phyloP scores from a whole-genome alignment of 2,888 invertebrate species.

The Biston betularia region DNA sequence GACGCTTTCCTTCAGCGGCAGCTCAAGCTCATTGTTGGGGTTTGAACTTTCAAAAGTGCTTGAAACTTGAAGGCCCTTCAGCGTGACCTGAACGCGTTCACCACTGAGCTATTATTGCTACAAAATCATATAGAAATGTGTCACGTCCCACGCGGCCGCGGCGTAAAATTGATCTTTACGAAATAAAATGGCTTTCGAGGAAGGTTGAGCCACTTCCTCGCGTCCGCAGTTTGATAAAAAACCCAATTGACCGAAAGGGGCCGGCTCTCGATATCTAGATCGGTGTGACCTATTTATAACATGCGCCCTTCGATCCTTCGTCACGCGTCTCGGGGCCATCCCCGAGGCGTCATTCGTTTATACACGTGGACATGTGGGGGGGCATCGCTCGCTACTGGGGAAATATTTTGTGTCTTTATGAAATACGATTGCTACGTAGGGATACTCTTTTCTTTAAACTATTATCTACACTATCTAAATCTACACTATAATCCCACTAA shows the following conservation, averaged over 20 bases:
- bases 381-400: neutral
- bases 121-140: neutral
- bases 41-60: too few species aligned
- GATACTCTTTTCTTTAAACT: too few species aligned
- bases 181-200: constrained; percentile 18
- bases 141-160: neutral
- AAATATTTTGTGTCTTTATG: neutral
- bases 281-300: constrained; percentile 30
- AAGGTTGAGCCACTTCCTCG: constrained; percentile 4
- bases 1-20: too few species aligned
- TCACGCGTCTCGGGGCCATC: constrained; percentile 16
- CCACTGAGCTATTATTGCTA: neutral
- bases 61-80: too few species aligned
- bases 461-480: too few species aligned
- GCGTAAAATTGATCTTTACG: constrained; percentile 17
- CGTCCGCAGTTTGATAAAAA: constrained; percentile 17
- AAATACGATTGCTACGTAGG: neutral
- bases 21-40: too few species aligned
- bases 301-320: constrained; percentile 23
- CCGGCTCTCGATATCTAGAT: constrained; percentile 23
- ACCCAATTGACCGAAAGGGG: constrained; percentile 29
- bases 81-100: too few species aligned
- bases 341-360: constrained; percentile 18
- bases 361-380: neutral
- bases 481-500: too few species aligned